A percentile compares a stretch with the other conserved stretches of the same genome.
These are phyloP conservation scores for Sebastes schlegelii DNA, from an alignment of 2,113 vertebrate genomes.

Conservation along the genomic window DNA sequence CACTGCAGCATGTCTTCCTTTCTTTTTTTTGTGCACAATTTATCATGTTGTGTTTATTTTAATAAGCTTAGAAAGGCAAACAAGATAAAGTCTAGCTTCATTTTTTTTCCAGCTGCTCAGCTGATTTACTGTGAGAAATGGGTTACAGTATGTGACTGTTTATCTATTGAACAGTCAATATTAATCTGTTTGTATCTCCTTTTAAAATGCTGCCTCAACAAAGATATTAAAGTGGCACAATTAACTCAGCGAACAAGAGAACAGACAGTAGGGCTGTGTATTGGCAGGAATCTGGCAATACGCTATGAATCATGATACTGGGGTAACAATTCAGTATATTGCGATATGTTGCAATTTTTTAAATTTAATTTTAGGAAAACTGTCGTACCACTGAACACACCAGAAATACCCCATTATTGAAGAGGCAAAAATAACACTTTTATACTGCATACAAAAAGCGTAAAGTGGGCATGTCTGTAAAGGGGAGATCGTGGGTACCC, in stretches of 20 bases:
- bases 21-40: conserved; percentile 13
- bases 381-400: too few species aligned
- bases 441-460: too few species aligned
- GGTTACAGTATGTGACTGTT: background rate
- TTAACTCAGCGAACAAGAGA: background rate
- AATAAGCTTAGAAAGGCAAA: conserved; percentile 20
- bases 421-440: too few species aligned
- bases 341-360: too few species aligned
- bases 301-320: too few species aligned
- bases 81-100: background rate
- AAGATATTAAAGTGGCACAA: background rate
- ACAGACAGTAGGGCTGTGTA: background rate
- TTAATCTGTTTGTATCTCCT: background rate
- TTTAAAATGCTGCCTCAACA: conserved; percentile 3
- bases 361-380: too few species aligned
- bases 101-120: conserved; percentile 11
- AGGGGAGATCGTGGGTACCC: too few species aligned
- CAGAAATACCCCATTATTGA: too few species aligned
- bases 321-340: too few species aligned
- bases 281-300: too few species aligned
- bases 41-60: conserved; percentile 10
- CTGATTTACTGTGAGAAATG: background rate
- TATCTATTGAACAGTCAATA: background rate
- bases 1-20: background rate
- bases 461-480: too few species aligned